Evolutionary conservation across 2,113 vertebrate genomes (phyloP), one percentile per base, ranked within the genome.

Genomic region (Oryzias javanicus): DNA sequence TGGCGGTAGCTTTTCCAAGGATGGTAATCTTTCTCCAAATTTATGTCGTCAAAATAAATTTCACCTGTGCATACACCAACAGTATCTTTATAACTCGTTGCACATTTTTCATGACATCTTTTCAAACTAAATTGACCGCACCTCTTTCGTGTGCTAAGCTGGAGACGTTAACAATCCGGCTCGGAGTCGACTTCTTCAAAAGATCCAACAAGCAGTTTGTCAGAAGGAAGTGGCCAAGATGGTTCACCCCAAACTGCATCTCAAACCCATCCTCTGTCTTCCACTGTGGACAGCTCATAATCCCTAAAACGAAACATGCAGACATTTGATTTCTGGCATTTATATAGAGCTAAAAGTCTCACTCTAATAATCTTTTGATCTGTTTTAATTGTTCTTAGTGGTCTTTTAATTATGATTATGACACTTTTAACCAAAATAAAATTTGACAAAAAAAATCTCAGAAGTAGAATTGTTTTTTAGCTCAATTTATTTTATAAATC

Each of bases 201-300:
- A 91, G 67, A 74, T 89, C 89, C 66, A 89, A 49, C 79, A 65
- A 85, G 35, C 85, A 80, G 70, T 74, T 79, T 14, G 80, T 83
- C 55, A 91, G 53, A 29, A 91, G 85, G 64, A 90, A 90, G 73
- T 90, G 90, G n/a, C 85, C 87, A 60, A 91, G 60, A 72, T 92
- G 90, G 60, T 91, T 91, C 44, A 90, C 87, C 0, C 88, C 86
- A 45, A 91, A 81, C 82, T 90, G 90, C 90, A 91, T 89, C 82
- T 91, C 90, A 73, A 91, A 92, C 41, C 88, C 86, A 16, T 92
- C 90, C 58, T 88, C 79, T 5, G 89, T 90, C 59, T 83, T 61
- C 87, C 88, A 89, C 59, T 85, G 83, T 49, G 88, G 89, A 66
- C 89, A 90, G 67, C 71, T 55, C 89, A 91, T 88, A 51, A 91